phyloP scores from a whole-genome alignment of 2,888 invertebrate genomes.

The Callyntrura guangdongensis region DNA sequence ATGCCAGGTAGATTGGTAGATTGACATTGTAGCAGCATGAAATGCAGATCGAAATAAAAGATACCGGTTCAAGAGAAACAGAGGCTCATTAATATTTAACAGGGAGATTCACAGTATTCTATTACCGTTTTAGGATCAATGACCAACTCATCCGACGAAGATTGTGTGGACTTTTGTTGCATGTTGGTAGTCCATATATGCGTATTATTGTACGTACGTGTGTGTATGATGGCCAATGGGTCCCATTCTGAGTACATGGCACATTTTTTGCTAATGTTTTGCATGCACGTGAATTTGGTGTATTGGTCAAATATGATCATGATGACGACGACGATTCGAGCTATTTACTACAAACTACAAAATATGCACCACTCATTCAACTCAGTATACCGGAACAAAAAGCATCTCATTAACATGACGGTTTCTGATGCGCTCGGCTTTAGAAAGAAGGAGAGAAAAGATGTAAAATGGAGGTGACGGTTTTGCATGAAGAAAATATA shows the following conservation, averaged over 20 bases:
- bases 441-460: constrained; percentile 16
- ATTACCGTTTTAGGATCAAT: constrained; percentile 79
- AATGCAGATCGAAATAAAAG: constrained; percentile 66
- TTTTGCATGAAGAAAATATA: constrained; percentile 26
- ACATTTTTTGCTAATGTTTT: constrained; percentile 21
- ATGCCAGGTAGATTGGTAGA: background rate
- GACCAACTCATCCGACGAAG: constrained; percentile 69
- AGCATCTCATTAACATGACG: constrained; percentile 65
- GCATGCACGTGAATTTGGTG: constrained; percentile 51
- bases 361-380: constrained; percentile 18
- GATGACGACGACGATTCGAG: constrained; percentile 34
- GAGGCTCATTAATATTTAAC: constrained; percentile 78
- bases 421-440: background rate
- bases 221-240: background rate
- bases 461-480: constrained; percentile 27
- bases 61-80: constrained; percentile 72
- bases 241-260: constrained; percentile 7
- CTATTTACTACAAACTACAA: constrained; percentile 1
- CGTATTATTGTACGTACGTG: background rate
- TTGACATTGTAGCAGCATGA: background rate
- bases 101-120: constrained; percentile 75
- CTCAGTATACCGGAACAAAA: constrained; percentile 70
- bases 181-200: background rate
- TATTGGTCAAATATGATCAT: constrained; percentile 62
- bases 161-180: constrained; percentile 29